These are phyloP conservation scores for Ceyx margarethae DNA, from an alignment of 2,113 vertebrate genomes.

Conservation along the genomic window DNA sequence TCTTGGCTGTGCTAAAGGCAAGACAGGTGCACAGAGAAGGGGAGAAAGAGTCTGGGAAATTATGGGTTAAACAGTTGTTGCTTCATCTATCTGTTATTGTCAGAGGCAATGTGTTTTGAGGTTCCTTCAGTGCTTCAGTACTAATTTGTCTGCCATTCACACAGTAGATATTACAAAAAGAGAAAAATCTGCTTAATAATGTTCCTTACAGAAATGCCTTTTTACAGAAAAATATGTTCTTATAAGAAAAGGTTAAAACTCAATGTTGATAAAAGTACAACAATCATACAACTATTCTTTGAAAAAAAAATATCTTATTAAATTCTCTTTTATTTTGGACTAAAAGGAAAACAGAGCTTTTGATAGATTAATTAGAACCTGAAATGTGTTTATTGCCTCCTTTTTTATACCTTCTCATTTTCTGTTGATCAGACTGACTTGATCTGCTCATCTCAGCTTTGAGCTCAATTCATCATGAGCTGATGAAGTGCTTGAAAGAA, in stretches of 20 bases:
- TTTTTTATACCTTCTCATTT: conserved; percentile 2
- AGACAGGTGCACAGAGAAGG: not conserved
- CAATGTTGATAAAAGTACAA: not conserved
- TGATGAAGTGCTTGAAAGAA: conserved; percentile 21
- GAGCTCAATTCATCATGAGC: conserved; percentile 37
- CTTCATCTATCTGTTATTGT: not conserved
- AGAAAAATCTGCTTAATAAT: conserved; percentile 19
- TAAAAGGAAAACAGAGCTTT: conserved; percentile 23
- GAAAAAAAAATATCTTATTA: conserved; percentile 26
- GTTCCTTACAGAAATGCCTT: not conserved
- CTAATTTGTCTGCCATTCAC: conserved; percentile 10
- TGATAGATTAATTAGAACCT: conserved; percentile 56
- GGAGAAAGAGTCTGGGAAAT: not conserved
- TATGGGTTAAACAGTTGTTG: not conserved
- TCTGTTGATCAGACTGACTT: conserved; percentile 18
- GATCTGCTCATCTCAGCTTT: not conserved
- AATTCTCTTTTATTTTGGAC: conserved; percentile 18
- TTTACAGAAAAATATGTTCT: not conserved
- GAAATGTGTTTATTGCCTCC: conserved; percentile 50
- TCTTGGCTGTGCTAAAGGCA: not conserved
- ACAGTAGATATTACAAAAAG: not conserved
- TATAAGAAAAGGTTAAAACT: conserved; percentile 47
- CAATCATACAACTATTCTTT: not conserved
- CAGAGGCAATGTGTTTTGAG: conserved; percentile 21
- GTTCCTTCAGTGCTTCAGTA: not conserved